Conservation (phyloP, 2,113 vertebrate genomes). For the Setophaga petechia region DNA sequence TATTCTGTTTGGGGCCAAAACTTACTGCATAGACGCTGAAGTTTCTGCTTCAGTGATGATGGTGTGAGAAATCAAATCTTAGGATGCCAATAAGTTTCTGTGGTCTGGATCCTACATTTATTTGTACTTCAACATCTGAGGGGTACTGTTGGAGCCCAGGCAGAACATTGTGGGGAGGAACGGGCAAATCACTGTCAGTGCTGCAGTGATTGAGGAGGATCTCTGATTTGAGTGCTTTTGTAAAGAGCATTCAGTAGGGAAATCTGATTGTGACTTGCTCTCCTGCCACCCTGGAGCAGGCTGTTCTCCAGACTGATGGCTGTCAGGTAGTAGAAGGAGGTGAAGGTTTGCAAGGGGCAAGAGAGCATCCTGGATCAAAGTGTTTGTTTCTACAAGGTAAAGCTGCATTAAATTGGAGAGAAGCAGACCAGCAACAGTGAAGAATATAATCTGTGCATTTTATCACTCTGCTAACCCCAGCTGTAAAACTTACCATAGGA, state of each 20-base stretch:
- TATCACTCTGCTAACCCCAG: constrained; percentile 22
- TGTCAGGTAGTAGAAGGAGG: neutral
- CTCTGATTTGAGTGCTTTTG: neutral
- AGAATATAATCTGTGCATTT: constrained; percentile 19
- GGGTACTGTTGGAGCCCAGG: neutral
- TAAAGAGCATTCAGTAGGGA: neutral
- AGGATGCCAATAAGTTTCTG: neutral
- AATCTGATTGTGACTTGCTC: neutral
- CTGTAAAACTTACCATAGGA: constrained; percentile 47
- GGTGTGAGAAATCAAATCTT: neutral
- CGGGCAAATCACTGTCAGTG: neutral
- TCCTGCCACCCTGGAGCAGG: neutral
- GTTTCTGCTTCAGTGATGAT: neutral
- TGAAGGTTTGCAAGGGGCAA: neutral
- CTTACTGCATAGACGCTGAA: neutral
- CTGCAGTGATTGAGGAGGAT: neutral
- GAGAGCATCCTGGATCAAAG: neutral
- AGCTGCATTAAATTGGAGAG: neutral
- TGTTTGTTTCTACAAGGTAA: neutral
- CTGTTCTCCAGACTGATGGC: neutral
- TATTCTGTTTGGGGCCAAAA: neutral
- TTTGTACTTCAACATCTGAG: neutral
- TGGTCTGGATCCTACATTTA: neutral
- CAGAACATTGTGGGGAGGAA: neutral
- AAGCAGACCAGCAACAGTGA: neutral